phyloP scores from a whole-genome alignment of 2,113 vertebrate species.

The Periophthalmus modestus region DNA sequence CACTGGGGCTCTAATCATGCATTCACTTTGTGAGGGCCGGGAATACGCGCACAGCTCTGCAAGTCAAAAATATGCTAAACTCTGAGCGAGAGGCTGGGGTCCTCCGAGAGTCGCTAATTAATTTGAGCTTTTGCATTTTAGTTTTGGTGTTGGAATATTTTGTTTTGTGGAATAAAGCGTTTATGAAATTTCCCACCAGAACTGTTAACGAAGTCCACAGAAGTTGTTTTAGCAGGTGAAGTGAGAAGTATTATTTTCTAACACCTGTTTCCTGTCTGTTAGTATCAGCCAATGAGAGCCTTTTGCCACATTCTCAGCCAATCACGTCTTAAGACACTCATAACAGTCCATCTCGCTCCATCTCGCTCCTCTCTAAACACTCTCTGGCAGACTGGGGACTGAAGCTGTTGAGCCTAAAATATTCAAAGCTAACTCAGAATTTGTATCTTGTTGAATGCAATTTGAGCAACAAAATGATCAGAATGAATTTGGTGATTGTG shows the following conservation, averaged over 20 bases:
- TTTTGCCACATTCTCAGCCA: not conserved
- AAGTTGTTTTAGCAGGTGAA: not conserved
- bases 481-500: no score
- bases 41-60: conserved; percentile 54
- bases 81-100: conserved; percentile 16
- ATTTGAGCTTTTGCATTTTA: conserved; percentile 45
- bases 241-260: not conserved
- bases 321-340: not conserved
- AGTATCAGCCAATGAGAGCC: not conserved
- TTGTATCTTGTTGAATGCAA: no score
- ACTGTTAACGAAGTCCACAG: not conserved
- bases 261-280: not conserved
- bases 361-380: no score
- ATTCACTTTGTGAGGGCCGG: conserved; percentile 51
- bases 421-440: no score
- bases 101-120: conserved; percentile 51
- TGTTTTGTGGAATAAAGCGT: conserved; percentile 27
- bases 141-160: conserved; percentile 49
- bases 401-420: no score
- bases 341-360: no score
- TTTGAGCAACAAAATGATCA: no score
- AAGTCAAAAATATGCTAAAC: conserved; percentile 65
- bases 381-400: no score
- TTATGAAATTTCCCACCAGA: conserved; percentile 9
- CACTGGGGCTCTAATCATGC: conserved; percentile 47